Evolutionary conservation across 2,113 vertebrate species (phyloP), one percentile per base, ranked within the genome.

Genomic region (Gobius niger): DNA sequence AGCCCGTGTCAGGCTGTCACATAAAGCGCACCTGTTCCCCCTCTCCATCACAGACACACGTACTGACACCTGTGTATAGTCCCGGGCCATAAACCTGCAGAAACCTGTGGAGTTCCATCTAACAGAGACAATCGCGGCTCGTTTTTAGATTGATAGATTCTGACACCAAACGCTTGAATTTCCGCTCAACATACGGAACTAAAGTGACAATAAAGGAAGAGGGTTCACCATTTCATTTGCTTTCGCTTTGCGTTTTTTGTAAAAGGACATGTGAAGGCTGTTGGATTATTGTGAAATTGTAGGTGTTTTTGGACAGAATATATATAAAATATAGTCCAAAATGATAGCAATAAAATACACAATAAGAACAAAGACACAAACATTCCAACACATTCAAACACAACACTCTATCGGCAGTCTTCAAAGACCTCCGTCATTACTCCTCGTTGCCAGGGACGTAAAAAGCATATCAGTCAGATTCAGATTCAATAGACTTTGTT

Each of bases 101-200:
- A 54, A 85, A 80, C 71, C 73, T 68, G 80, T 81, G 72, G 77
- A 65, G 56, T 85, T 68, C 75, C n/a, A 70, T 85, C 83, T 77
- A 68, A 66, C 72, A 41, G 65, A 77, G 67, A 61, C 44, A 49
- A 34, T 54, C 62, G 61, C 7, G 53, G 46, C 65, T 44, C 9
- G 12, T 34, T n/a, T 53, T 40, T 3, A 14, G 54, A 44, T 60
- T 76, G 62, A 76, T 76, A 18, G 57, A 74, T 71, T 44, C 60
- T 68, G 81, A 76, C 83, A 76, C 69, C 51, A 14, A 52, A 34
- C 7, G 70, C 57, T 66, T 53, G 46, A 56, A 14, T 19, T 19
- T 62, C 41, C 18, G 67, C 57, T 59, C 14, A 68, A 63, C 49
- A 52, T 63, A 74, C 12, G 10, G 9, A 18, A 46, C 42, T 19